A percentile compares a stretch with the other conserved stretches of the same genome.
These are phyloP conservation scores for Silurus meridionalis DNA, from an alignment of 2,113 vertebrate species.

Conservation along the genomic window DNA sequence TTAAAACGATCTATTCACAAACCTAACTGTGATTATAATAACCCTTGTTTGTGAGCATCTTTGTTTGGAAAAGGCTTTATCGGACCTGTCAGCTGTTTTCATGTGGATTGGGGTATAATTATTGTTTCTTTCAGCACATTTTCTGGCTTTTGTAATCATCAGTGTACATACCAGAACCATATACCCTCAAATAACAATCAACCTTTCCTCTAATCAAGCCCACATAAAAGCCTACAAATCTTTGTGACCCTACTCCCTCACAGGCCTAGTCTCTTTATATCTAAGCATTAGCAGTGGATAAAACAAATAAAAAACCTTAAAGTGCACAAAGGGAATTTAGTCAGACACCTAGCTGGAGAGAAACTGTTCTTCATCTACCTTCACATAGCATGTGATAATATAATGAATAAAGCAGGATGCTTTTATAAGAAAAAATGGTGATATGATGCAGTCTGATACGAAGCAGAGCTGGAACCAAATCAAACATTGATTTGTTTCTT, in stretches of 20 bases:
- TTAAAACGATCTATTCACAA: conserved; percentile 28
- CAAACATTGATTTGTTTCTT: not conserved
- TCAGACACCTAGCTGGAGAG: not conserved
- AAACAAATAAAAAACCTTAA: conserved; percentile 1
- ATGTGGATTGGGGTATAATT: conserved; percentile 31
- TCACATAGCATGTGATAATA: not conserved
- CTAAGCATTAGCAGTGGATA: not conserved
- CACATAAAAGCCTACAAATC: conserved; percentile 1
- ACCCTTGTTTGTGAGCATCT: conserved; percentile 22
- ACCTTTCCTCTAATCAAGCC: conserved; percentile 26
- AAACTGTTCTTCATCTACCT: not conserved
- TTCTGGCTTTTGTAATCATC: conserved; percentile 18
- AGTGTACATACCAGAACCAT: conserved; percentile 14
- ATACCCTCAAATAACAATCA: conserved; percentile 43
- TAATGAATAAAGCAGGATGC: not conserved
- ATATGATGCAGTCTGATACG: not conserved
- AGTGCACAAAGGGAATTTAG: not conserved
- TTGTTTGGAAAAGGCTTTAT: conserved; percentile 37
- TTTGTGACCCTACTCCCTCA: conserved; percentile 34
- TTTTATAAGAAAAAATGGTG: too few species aligned
- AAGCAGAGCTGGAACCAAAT: not conserved
- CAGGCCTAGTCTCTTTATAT: conserved; percentile 33
- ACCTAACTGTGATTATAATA: not conserved
- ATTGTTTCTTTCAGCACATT: conserved; percentile 22
- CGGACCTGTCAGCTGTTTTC: conserved; percentile 28